phyloP scores from a whole-genome alignment of 2,797 vertebrate species.

The Paratrypauchen microcephalus region DNA sequence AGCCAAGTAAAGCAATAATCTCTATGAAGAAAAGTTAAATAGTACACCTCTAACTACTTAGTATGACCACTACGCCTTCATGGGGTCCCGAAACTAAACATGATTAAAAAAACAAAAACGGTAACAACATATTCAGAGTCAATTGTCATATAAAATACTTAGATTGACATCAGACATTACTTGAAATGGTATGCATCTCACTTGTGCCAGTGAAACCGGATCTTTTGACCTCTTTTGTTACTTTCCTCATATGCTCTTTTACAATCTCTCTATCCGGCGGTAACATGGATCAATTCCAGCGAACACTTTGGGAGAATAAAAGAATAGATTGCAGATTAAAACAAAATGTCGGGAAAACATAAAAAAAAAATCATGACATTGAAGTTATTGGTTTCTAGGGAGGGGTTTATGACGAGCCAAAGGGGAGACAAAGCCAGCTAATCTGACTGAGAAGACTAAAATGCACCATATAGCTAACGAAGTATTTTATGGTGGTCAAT shows the following conservation, averaged over 20 bases:
- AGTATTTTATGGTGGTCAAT: conserved; percentile 69
- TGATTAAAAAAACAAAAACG: no score
- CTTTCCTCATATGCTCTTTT: conserved; percentile 48
- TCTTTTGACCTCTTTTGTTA: conserved; percentile 30
- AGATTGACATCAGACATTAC: neutral
- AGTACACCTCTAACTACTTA: no score
- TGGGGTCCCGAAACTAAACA: no score
- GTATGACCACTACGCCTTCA: no score
- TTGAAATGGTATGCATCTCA: conserved; percentile 8
- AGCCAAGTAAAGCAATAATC: no score
- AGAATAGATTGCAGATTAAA: conserved; percentile 55
- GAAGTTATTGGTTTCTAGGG: conserved; percentile 64
- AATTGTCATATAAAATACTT: neutral
- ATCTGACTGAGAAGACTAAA: conserved; percentile 69
- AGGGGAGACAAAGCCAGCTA: conserved; percentile 68
- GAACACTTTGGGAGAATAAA: conserved; percentile 52
- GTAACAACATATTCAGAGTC: neutral
- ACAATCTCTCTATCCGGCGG: conserved; percentile 40
- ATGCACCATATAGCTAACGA: conserved; percentile 73
- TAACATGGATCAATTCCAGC: conserved; percentile 68
- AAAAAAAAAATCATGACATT: conserved; percentile 62
- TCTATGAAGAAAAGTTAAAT: no score
- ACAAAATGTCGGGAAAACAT: conserved; percentile 68
- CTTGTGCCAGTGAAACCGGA: conserved; percentile 31
- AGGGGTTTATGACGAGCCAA: conserved; percentile 60